Evolutionary conservation across 2,797 vertebrate genomes (phyloP).

Genomic region (Otolemur crassicaudatus): DNA sequence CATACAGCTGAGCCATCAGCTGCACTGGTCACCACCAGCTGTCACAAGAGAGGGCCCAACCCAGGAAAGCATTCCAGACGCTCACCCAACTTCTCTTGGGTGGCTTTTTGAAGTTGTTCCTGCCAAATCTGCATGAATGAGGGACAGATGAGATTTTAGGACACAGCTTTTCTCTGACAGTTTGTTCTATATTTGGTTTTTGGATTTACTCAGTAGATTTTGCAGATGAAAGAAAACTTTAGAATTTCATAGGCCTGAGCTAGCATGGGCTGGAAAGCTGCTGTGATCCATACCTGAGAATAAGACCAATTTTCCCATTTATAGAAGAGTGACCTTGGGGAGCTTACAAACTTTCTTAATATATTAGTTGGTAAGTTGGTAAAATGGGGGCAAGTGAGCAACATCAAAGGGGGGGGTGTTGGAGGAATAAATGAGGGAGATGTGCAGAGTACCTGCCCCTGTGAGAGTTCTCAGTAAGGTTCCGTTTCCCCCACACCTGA

Average conservation of each 20-base stretch:
- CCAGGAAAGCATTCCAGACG: slow-evolving; percentile 45
- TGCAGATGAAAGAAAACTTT: slow-evolving; percentile 67
- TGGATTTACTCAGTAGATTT: slow-evolving; percentile 71
- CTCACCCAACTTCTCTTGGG: slow-evolving; percentile 15
- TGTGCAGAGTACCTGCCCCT: background rate
- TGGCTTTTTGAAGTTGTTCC: slow-evolving; percentile 57
- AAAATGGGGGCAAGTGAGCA: background rate
- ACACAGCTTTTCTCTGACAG: slow-evolving; percentile 70
- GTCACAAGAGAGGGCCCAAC: slow-evolving; percentile 15
- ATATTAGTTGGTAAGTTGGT: background rate
- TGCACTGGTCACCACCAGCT: slow-evolving; percentile 18
- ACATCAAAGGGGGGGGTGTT: background rate
- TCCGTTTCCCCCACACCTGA: background rate
- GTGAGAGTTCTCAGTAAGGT: background rate
- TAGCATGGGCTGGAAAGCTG: background rate
- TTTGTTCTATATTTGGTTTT: slow-evolving; percentile 76
- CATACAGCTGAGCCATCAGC: background rate
- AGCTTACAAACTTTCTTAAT: background rate
- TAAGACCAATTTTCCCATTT: background rate
- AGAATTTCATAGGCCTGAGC: slow-evolving; percentile 55
- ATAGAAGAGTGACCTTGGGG: background rate
- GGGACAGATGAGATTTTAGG: slow-evolving; percentile 77
- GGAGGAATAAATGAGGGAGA: background rate
- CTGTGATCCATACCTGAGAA: background rate
- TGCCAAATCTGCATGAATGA: slow-evolving; percentile 74